Conservation (phyloP, 2,113 vertebrate genomes). For the Coturnix japonica region DNA sequence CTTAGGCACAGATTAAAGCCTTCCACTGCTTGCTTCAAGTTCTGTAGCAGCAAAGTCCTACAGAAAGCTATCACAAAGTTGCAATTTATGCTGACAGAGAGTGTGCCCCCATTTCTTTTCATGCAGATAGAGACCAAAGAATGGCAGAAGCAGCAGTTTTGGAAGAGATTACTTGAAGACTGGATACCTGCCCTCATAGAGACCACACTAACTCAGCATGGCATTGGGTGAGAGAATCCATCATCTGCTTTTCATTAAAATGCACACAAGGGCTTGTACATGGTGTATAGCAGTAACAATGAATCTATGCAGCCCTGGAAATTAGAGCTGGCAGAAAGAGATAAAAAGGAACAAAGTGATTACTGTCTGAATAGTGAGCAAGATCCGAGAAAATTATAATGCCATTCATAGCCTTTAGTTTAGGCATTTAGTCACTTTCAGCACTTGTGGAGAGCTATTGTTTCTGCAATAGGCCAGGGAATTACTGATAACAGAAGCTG, state of each 20-base stretch:
- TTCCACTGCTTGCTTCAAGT: not conserved
- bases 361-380: not conserved
- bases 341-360: not conserved
- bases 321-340: not conserved
- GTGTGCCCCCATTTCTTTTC: rapidly evolving
- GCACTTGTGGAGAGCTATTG: not conserved
- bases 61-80: not conserved
- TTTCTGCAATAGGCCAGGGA: not conserved
- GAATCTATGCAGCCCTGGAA: not conserved
- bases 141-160: not conserved
- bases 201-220: not conserved
- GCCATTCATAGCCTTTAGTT: not conserved
- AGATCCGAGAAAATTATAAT: not conserved
- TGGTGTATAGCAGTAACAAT: not conserved
- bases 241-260: not conserved
- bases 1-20: not conserved
- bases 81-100: not conserved
- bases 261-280: not conserved
- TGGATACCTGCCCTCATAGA: rapidly evolving
- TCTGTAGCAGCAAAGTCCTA: not conserved
- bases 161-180: not conserved
- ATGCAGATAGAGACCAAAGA: not conserved
- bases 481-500: not conserved
- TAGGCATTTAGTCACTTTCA: slow-evolving; percentile 13
- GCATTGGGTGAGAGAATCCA: not conserved